Base-by-base conservation (phyloP, 2,888 invertebrate species). In the Beris chalybata region DNA sequence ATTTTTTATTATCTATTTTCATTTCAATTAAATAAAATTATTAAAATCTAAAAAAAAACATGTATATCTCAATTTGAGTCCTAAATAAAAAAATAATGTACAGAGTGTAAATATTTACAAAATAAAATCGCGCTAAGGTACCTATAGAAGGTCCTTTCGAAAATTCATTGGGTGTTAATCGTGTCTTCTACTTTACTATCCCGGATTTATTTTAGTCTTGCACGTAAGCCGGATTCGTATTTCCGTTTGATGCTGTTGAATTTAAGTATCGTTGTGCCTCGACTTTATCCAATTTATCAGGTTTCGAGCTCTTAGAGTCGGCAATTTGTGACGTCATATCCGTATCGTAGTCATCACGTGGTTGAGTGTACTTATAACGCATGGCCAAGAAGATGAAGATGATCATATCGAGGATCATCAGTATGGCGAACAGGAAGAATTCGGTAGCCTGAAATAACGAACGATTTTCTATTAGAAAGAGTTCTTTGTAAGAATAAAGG, bases 361-460 rank as follows among this genome's bases (percentile, higher is more conserved):
- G 71, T 30, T 82, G 80, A 0, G 85, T 84, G 76, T 93, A 93
- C 72, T 87, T 88, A 81, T 96, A 97, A 71, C 86, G 86, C 76
- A 85, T 84, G 0, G 95, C 89, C 86, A 97, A 87, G 5, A 87
- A 76, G 30, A 88, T 86, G 77, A 97, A 97, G 43, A 95, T 82
- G 0, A 90, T 68, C 85, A 95, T 92, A 72, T 93, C 94, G 1
- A 87, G 77, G 43, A 89, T 76, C 95, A 97, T 96, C 45, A 97
- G 81, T 0, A 84, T 89, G 59, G 94, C 91, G 78, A 95, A 97
- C 53, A 96, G 82, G 80, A 92, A 89, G 79, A 95, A 94, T 78
- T 95, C 94, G 70, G 87, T 86, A 68, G 91, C 89, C 92, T 95
- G 83, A 30, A 83, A 84, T 72, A 64, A 43, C 6, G 9, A 31